Evolutionary conservation across 2,113 vertebrate species (phyloP).

Genomic region (Oreocharis arfaki): DNA sequence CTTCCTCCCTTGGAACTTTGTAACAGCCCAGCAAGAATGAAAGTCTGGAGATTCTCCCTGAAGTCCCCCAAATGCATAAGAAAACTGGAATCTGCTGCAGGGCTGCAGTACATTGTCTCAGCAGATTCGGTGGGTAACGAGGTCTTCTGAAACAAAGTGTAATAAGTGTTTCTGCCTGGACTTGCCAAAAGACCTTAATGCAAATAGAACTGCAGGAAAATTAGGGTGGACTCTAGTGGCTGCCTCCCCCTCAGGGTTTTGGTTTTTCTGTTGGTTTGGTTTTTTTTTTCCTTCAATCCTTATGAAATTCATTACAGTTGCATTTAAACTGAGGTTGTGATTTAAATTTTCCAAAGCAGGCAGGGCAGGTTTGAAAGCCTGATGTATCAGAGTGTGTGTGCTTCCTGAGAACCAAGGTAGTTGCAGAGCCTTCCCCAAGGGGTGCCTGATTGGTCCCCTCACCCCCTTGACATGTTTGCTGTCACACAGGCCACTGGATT

Average conservation of each 20-base stretch:
- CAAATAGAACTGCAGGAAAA: conserved; percentile 29
- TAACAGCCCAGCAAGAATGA: background rate
- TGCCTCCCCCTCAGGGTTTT: conserved; percentile 13
- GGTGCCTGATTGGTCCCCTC: background rate
- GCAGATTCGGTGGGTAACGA: background rate
- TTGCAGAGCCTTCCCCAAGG: background rate
- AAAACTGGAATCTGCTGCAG: background rate
- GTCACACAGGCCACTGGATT: conserved; percentile 5
- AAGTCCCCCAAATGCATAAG: background rate
- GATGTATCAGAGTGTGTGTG: background rate
- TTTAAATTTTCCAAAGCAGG: conserved; percentile 54
- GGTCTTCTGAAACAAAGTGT: conserved; percentile 1
- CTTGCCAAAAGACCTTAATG: conserved; percentile 46
- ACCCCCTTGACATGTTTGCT: background rate
- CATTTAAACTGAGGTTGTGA: conserved; percentile 18
- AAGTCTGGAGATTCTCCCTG: background rate
- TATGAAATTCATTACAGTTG: conserved; percentile 41
- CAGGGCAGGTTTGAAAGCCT: conserved; percentile 46
- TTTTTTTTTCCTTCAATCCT: background rate
- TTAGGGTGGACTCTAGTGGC: conserved; percentile 32
- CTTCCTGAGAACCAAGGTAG: background rate
- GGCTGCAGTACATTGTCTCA: background rate
- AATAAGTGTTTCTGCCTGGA: conserved; percentile 19
- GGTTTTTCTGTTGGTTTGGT: background rate
- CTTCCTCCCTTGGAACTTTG: background rate